Evolutionary conservation across 2,797 vertebrate genomes (phyloP).

Genomic region (Scarus forsteni): DNA sequence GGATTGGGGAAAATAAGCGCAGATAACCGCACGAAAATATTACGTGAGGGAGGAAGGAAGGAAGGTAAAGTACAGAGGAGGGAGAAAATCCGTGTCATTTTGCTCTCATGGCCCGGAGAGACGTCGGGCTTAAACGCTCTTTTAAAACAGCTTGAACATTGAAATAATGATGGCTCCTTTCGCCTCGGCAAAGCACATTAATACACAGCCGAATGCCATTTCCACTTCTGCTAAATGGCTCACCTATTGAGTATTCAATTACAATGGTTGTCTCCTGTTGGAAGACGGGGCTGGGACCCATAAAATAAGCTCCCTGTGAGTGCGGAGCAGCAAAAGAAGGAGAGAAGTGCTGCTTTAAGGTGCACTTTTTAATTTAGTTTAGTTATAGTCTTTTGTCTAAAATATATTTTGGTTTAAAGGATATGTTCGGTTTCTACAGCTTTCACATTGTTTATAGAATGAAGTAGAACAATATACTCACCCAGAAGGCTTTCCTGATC

Average conservation of each 20-base stretch:
- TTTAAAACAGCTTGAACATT: conserved; percentile 83
- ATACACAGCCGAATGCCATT: conserved; percentile 74
- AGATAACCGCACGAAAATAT: conserved; percentile 72
- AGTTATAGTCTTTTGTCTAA: no score
- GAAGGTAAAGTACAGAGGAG: conserved; percentile 71
- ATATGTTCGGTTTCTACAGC: no score
- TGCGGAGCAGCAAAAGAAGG: conserved; percentile 57
- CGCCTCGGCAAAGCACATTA: conserved; percentile 75
- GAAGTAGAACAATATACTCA: no score
- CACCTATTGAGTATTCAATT: conserved; percentile 83
- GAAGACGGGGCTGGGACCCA: conserved; percentile 63
- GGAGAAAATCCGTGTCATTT: conserved; percentile 75
- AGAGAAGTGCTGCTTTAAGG: conserved; percentile 63
- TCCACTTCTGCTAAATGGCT: conserved; percentile 80
- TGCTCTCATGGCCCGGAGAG: conserved; percentile 71
- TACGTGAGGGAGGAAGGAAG: conserved; percentile 44
- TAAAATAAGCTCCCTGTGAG: conserved; percentile 77
- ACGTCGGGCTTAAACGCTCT: conserved; percentile 75
- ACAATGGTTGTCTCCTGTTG: conserved; percentile 74
- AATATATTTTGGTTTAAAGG: no score
- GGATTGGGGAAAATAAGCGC: conserved; percentile 68
- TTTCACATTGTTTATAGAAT: no score
- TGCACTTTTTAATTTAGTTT: conserved; percentile 6
- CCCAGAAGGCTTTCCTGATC: no score
- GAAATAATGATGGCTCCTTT: conserved; percentile 79